phyloP scores from a whole-genome alignment of 1,140 invertebrate species.

The Sycophila sp. region DNA sequence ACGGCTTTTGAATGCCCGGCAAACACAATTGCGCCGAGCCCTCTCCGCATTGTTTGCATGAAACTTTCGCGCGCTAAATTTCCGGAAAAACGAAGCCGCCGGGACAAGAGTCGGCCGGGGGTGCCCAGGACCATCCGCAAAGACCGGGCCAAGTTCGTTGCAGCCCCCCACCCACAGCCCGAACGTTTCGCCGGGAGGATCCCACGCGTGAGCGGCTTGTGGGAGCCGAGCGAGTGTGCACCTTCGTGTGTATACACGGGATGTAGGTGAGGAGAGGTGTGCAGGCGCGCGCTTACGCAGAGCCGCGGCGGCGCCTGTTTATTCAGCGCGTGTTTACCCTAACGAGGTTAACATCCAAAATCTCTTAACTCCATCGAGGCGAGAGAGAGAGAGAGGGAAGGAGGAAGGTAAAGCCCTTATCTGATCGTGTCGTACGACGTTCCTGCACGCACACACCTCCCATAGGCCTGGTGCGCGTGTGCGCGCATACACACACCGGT shows the following conservation, averaged over 20 bases:
- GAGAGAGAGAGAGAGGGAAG: background rate
- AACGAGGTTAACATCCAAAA: slow-evolving; percentile 33
- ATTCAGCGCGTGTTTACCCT: slow-evolving; percentile 27
- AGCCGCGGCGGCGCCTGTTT: slow-evolving; percentile 15
- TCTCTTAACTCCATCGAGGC: slow-evolving; percentile 26
- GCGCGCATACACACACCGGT: background rate
- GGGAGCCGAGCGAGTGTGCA: background rate
- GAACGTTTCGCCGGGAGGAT: background rate
- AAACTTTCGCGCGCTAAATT: slow-evolving; percentile 25
- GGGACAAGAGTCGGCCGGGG: no score
- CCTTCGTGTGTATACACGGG: background rate
- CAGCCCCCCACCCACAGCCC: no score
- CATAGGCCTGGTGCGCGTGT: background rate
- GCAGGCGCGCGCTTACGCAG: slow-evolving; percentile 1
- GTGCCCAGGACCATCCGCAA: no score
- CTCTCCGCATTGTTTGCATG: slow-evolving; percentile 18
- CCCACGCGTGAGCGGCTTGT: background rate
- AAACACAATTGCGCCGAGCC: slow-evolving; percentile 23
- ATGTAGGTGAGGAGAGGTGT: no score
- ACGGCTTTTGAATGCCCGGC: slow-evolving; percentile 10
- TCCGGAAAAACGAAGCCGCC: background rate
- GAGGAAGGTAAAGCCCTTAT: background rate
- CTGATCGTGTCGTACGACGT: slow-evolving; percentile 6
- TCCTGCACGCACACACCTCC: background rate
- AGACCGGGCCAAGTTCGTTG: no score